These are phyloP conservation scores for Centropristis striata DNA, from an alignment of 2,113 vertebrate genomes.

Conservation along the genomic window DNA sequence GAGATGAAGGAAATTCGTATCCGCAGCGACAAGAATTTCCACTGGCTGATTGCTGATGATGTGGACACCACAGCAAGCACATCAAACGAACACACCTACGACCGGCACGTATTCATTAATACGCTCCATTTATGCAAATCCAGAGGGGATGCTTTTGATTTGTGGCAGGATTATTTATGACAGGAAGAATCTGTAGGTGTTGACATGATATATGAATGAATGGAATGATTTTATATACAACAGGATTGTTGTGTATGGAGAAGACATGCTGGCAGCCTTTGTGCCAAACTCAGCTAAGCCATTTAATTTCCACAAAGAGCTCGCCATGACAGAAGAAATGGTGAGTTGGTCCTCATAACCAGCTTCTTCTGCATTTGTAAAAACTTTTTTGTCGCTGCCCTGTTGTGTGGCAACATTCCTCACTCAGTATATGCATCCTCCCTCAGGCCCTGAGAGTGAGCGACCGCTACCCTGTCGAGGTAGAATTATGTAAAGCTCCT, in stretches of 20 bases:
- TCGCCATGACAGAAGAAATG: slow-evolving; percentile 70
- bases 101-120: slow-evolving; percentile 60
- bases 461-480: slow-evolving; percentile 78
- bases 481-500: slow-evolving; percentile 41
- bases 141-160: not conserved
- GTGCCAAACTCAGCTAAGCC: slow-evolving; percentile 81
- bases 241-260: slow-evolving; percentile 88
- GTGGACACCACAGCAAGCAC: slow-evolving; percentile 79
- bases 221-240: not conserved
- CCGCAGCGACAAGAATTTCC: slow-evolving; percentile 71
- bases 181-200: not conserved
- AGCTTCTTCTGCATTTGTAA: not conserved
- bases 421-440: not conserved
- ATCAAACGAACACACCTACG: slow-evolving; percentile 77
- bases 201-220: not conserved
- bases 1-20: slow-evolving; percentile 76
- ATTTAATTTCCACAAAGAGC: slow-evolving; percentile 84
- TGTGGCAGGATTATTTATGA: not conserved
- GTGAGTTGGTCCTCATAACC: slow-evolving; percentile 54
- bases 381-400: no score
- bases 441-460: slow-evolving; percentile 76
- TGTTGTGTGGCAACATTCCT: not conserved
- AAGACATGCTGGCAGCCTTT: slow-evolving; percentile 72
- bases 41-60: slow-evolving; percentile 83
- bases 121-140: not conserved